These are phyloP conservation scores for Myxocyprinus asiaticus DNA, from an alignment of 2,113 vertebrate genomes.

Conservation along the genomic window DNA sequence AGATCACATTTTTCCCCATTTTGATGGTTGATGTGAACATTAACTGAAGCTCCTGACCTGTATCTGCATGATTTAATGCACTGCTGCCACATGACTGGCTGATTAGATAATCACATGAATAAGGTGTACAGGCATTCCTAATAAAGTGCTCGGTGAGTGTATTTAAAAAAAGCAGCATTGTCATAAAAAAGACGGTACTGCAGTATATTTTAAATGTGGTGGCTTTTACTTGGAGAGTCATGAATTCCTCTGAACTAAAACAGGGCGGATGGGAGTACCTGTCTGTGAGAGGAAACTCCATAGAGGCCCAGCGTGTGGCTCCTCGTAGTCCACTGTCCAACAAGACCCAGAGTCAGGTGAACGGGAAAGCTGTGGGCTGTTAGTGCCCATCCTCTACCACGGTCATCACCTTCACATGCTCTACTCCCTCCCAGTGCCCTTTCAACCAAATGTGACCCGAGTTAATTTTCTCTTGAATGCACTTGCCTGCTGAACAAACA, in stretches of 20 bases:
- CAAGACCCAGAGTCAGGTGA: conserved; percentile 58
- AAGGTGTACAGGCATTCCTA: too few species aligned
- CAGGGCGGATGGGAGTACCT: conserved; percentile 95
- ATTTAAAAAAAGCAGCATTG: too few species aligned
- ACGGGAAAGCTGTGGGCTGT: conserved; percentile 71
- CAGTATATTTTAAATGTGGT: too few species aligned
- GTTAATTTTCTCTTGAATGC: conserved; percentile 6
- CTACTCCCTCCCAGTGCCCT: background rate
- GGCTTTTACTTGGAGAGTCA: background rate
- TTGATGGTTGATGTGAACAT: too few species aligned
- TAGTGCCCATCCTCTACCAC: conserved; percentile 34
- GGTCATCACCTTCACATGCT: background rate
- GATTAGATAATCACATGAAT: too few species aligned
- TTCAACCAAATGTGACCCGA: conserved; percentile 51
- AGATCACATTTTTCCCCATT: too few species aligned
- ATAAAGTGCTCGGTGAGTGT: too few species aligned
- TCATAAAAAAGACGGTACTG: too few species aligned
- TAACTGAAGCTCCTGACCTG: too few species aligned
- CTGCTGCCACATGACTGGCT: too few species aligned
- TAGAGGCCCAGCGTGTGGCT: conserved; percentile 64
- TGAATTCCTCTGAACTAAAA: background rate
- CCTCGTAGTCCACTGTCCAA: conserved; percentile 44
- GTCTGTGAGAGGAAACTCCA: conserved; percentile 85
- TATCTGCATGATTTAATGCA: too few species aligned
- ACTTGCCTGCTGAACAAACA: conserved; percentile 11